Evolutionary conservation across 1,140 invertebrate genomes (phyloP), one percentile per base, ranked within the genome.

Genomic region (Bathynomus jamesi): DNA sequence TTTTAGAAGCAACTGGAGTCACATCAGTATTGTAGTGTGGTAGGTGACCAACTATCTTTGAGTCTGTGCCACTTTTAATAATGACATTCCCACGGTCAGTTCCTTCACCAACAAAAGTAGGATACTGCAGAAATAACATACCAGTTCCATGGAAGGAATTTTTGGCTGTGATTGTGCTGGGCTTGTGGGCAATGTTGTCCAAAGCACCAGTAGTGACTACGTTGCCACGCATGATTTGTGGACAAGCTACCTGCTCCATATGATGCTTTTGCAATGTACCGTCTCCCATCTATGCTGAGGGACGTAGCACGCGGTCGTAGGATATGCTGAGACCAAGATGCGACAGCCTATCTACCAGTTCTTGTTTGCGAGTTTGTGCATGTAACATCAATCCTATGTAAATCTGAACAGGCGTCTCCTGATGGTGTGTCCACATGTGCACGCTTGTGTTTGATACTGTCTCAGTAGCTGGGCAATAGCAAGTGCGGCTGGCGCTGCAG

Each of bases 361-460:
- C 53, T 28, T 60, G 62, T 60, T 68, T 69, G 60, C 68, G 68
- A 28, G 53, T 69, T 21, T 69, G 21, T 62, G 68, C 68, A 69
- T 69, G 68, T 30, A 69, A 60, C 68, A 69, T 69, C 5, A 69
- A 60, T 27, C 68, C 68, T 21, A 69, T 30, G 30, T 69, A 69
- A 28, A 30, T 69, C 5, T 40, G 68, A 69, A 69, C 53, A 40
- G 68, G 68, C n/a, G 62, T 64, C 27, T 64, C 62, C 24, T 4
- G 30, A 7, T 30, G 30, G 11, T 64, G 61, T 70, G 25, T 28
- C 65, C 17, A 25, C 62, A 65, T 66, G 24, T 11, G 17, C n/a
- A 8, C 31, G 27, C 27, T 66, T 13, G 63, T 71, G 64, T 28
- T 66, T 65, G 62, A 71, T 10, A 65, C 30, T 8, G 53, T 28